Evolutionary conservation across 2,797 vertebrate genomes (phyloP).

Genomic region (Mus minutoides): DNA sequence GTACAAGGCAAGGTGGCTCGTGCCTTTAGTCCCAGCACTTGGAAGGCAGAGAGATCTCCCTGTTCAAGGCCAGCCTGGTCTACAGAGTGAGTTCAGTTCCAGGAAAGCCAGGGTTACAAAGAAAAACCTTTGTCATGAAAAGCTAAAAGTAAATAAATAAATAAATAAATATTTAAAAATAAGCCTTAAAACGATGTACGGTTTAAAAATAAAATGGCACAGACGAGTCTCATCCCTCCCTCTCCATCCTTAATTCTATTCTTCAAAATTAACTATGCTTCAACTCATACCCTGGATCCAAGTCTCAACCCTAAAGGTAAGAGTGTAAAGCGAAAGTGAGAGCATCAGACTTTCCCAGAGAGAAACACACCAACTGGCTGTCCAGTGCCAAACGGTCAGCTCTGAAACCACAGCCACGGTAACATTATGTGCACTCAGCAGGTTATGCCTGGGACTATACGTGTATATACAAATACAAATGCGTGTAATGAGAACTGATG

Average conservation of each 20-base stretch:
- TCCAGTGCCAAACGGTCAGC: neutral
- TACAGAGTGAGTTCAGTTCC: neutral
- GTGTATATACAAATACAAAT: neutral
- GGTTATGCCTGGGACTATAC: neutral
- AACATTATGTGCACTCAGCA: no score
- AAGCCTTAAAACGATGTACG: neutral
- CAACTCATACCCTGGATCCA: neutral
- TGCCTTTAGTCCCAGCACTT: neutral
- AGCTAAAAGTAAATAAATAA: neutral
- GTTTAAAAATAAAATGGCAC: neutral
- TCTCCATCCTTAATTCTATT: neutral
- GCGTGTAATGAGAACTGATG: neutral
- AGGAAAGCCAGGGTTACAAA: neutral
- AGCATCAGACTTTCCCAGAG: neutral
- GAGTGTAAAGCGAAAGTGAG: neutral
- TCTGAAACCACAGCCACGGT: neutral
- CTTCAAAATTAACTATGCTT: neutral
- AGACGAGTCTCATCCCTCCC: neutral
- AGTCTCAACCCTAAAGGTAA: neutral
- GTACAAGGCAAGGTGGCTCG: neutral
- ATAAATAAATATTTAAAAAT: neutral
- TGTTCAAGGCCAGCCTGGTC: neutral
- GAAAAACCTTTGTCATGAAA: neutral
- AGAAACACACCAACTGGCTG: neutral
- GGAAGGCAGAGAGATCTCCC: neutral